phyloP scores from a whole-genome alignment of 2,797 vertebrate genomes.

The Odontamblyopus rebecca region DNA sequence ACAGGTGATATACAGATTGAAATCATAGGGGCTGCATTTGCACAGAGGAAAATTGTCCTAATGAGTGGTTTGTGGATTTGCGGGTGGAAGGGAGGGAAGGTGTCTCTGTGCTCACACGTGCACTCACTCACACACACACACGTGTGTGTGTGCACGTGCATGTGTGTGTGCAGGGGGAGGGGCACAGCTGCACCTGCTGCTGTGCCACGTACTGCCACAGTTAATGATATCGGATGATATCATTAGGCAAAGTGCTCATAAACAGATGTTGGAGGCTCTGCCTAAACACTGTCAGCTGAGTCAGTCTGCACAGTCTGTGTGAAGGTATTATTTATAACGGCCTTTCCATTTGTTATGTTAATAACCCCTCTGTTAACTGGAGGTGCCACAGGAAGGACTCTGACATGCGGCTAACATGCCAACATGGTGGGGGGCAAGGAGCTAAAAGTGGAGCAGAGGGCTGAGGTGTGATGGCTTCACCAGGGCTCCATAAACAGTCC shows the following conservation, averaged over 20 bases:
- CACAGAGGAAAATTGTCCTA: conserved; percentile 99
- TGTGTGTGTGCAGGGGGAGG: conserved; percentile 30
- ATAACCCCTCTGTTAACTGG: conserved; percentile 99
- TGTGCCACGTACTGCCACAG: conserved; percentile 93
- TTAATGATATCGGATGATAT: conserved; percentile 99
- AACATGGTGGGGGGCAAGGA: conserved; percentile 12
- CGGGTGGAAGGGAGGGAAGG: conserved; percentile 63
- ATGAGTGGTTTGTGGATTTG: conserved; percentile 92
- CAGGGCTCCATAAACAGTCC: background rate
- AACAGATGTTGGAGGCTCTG: conserved; percentile 99
- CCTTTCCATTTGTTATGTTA: conserved; percentile 99
- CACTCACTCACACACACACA: background rate
- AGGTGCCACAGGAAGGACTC: conserved; percentile 82
- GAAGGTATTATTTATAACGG: conserved; percentile 99
- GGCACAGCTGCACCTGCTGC: conserved; percentile 98
- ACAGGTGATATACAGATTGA: conserved; percentile 99
- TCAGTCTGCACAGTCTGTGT: conserved; percentile 81
- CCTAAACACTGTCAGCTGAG: conserved; percentile 99
- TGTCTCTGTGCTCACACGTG: conserved; percentile 79
- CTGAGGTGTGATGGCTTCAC: conserved; percentile 40
- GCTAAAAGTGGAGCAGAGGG: conserved; percentile 52
- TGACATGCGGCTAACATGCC: conserved; percentile 14
- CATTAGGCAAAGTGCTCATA: conserved; percentile 99
- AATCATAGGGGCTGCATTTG: conserved; percentile 92
- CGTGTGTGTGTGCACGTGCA: conserved; percentile 33